Base-by-base conservation (phyloP, 1,140 invertebrate species). In the Ptiloglossa arizonensis region DNA sequence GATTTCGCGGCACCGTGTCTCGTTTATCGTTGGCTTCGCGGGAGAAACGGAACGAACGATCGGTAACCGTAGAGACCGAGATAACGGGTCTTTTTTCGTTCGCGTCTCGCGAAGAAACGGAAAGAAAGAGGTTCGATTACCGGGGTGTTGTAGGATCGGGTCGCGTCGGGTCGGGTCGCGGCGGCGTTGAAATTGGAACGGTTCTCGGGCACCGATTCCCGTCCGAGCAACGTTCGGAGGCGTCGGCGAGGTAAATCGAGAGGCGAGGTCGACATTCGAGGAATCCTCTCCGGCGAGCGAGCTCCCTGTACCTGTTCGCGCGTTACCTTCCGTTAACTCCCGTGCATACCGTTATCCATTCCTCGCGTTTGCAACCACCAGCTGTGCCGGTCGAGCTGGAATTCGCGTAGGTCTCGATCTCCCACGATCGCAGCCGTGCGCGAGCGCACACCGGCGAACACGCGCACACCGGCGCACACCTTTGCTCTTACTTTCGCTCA, bases 401-500 rank as follows among this genome's bases (percentile, higher is more conserved):
- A 84, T 88, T 87, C 78, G 84, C 87, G 84, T 89, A 82, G 85
- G 85, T 82, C 74, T 85, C 48, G 82, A 85, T 89, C 87, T 88
- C 86, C 86, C 87, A 89, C 87, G 87, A 86, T 84, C 80, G 70
- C 82, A 66, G 70, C 17, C 41, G 56, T 2, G 11, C 60, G 32
- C n/a, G 27, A 32, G 54, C 22, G 52, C 5, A 17, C 24, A 11
- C 13, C 48, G 19, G 13, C 54, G 5, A 19, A 50, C n/a, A 1
- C 46, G 24, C 50, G 32, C 38, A 38, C 69, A 54, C 69, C 57
- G 35, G 22, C 50, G 32, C n/a, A 48, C 69, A 60, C 69, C 64
- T 70, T 44, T 79, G 82, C 83, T 88, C 85, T 88, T 89, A 88
- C 87, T 87, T 88, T 89, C 83, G 81, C 87, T 82, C 76, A 67